Evolutionary conservation across 1,140 invertebrate species (phyloP).

Genomic region (Drosophila biarmipes): DNA sequence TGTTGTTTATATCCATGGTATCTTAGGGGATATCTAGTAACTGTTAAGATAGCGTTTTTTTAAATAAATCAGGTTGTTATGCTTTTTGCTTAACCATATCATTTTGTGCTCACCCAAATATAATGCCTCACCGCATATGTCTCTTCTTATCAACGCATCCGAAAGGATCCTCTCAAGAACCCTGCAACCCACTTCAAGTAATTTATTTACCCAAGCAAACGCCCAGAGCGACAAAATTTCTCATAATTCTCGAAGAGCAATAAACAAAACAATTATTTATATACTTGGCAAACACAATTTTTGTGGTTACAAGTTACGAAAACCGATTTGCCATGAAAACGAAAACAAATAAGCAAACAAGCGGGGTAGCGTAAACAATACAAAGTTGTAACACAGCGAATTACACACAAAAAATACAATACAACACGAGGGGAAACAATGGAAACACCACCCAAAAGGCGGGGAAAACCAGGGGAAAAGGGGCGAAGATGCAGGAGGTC

Average conservation of each 20-base stretch:
- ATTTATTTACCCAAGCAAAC: slow-evolving; percentile 64
- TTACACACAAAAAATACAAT: slow-evolving; percentile 34
- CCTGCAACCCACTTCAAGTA: slow-evolving; percentile 49
- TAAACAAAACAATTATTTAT: slow-evolving; percentile 45
- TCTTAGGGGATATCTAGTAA: too few species aligned
- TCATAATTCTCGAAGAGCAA: slow-evolving; percentile 73
- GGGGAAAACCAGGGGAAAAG: not conserved
- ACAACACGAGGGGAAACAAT: slow-evolving; percentile 61
- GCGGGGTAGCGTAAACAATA: slow-evolving; percentile 41
- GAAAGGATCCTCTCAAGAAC: slow-evolving; percentile 7
- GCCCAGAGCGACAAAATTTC: slow-evolving; percentile 67
- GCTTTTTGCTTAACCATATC: too few species aligned
- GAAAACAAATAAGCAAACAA: slow-evolving; percentile 68
- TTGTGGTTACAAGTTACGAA: slow-evolving; percentile 75
- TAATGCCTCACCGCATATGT: slow-evolving; percentile 2
- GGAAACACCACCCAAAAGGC: slow-evolving; percentile 49
- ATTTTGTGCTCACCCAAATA: not conserved
- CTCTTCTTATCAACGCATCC: slow-evolving; percentile 27
- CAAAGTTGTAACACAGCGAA: slow-evolving; percentile 55
- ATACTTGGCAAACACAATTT: slow-evolving; percentile 18
- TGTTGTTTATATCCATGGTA: too few species aligned
- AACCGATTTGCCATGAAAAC: slow-evolving; percentile 73
- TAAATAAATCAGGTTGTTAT: too few species aligned
- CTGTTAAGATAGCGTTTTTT: too few species aligned
- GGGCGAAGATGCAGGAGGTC: slow-evolving; percentile 18